A percentile compares a stretch with the other conserved stretches of the same genome.
phyloP scores from a whole-genome alignment of 2,797 vertebrate species.

The Hippopotamyrus pictus region DNA sequence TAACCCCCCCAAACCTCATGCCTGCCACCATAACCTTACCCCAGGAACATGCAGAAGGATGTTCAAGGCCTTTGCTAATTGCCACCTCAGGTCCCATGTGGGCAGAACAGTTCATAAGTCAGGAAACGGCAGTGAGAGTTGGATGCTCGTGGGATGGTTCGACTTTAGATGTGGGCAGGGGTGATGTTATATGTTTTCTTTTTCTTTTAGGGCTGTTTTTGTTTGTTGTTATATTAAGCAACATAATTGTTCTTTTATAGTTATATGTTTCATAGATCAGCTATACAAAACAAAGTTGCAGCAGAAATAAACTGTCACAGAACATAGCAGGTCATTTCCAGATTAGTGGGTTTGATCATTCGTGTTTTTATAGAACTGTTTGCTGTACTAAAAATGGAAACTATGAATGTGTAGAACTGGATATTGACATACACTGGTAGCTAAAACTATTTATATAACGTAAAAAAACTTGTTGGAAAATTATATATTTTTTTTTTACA shows the following conservation, averaged over 20 bases:
- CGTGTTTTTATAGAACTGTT: background rate
- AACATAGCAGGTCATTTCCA: background rate
- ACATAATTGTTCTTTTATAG: background rate
- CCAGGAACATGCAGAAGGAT: background rate
- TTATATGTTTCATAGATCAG: background rate
- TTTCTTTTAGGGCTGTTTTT: background rate
- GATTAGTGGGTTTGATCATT: background rate
- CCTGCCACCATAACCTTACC: background rate
- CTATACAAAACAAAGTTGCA: background rate
- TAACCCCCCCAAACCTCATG: background rate
- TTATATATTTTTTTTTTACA: background rate
- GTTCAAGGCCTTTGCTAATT: background rate
- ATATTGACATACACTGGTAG: background rate
- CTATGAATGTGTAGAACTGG: background rate
- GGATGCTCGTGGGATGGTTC: background rate
- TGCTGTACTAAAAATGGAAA: background rate
- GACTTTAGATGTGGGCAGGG: background rate
- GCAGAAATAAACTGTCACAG: background rate
- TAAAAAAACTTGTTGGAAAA: background rate
- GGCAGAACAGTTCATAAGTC: conserved; percentile 6
- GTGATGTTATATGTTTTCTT: background rate
- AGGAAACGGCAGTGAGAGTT: background rate
- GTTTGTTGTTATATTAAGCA: background rate
- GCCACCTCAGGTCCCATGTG: background rate
- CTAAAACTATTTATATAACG: background rate